Base-by-base conservation (phyloP, 2,113 vertebrate species). In the Melozone crissalis region DNA sequence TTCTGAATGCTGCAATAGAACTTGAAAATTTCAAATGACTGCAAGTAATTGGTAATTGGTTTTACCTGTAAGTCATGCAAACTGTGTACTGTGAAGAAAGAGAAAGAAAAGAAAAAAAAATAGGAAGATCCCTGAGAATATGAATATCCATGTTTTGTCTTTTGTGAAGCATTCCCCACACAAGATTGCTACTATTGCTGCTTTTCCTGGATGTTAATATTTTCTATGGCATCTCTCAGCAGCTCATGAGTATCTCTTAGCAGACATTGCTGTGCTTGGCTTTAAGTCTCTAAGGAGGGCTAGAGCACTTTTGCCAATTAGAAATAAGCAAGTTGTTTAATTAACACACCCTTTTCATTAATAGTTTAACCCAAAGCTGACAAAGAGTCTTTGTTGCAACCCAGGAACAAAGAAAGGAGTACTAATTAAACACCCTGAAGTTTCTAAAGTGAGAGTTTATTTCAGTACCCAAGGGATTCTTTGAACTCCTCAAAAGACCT, bases 241-340 rank as follows among this genome's bases (percentile, higher is more conserved):
- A 97, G 57, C 68, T 96, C 95, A 94, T 22, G 9, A 87, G 90
- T 54, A 88, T 87, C 74, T 95, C 92, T 78, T 90, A 93, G 71
- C 71, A 94, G 91, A 88, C 39, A 59, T 93, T 93, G 92, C 72
- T 91, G 67, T 84, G 90, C 91, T 97, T 87, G 63, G 28, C 83
- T 95, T 17, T 72, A 52, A 54, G 65, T 93, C 97, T 98, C 94
- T 39, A 39, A 2, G 57, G 93, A 94, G 97, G 93, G 51, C 69
- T 66, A 63, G 47, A 61, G 68, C 74, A 80, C 62, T 93, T 88
- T 78, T 95, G 78, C 80, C 96, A 97, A 98, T 97, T 98, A 97
- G 95, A 97, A 95, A 95, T 88, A 97, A 92, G 88, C 77, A 97
- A 76, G 46, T 66, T 81, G 87, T 94, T 97, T 97, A 97, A 97